These are phyloP conservation scores for Xestoiulus laeticollis DNA, from an alignment of 2,888 invertebrate species.

Conservation along the genomic window DNA sequence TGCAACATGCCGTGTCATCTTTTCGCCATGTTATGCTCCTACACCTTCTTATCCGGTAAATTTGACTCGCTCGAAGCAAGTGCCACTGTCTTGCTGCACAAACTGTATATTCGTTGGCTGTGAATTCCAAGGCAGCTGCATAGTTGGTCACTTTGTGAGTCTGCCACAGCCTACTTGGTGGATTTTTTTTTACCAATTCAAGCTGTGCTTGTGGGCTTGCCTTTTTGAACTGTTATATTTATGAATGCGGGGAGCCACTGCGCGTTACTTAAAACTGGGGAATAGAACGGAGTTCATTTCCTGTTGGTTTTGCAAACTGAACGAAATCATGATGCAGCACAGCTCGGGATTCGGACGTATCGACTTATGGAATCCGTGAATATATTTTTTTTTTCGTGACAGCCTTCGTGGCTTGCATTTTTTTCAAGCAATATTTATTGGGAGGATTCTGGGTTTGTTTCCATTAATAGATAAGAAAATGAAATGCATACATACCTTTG, in stretches of 20 bases:
- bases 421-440: constrained; percentile 39
- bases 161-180: neutral
- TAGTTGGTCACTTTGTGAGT: constrained; percentile 13
- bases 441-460: constrained; percentile 9
- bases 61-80: neutral
- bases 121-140: constrained; percentile 45
- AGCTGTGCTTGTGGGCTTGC: constrained; percentile 24
- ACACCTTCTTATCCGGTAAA: neutral
- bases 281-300: neutral
- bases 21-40: neutral
- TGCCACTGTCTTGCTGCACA: constrained; percentile 44
- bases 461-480: neutral
- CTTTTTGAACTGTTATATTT: constrained; percentile 8
- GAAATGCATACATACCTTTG: neutral
- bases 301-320: constrained; percentile 4
- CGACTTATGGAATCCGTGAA: neutral
- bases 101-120: neutral
- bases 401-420: neutral
- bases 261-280: constrained; percentile 24
- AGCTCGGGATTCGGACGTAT: constrained; percentile 23
- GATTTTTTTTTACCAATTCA: neutral
- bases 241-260: constrained; percentile 17
- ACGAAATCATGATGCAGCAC: constrained; percentile 31
- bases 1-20: neutral
- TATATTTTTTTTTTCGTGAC: neutral